Evolutionary conservation across 1,140 invertebrate genomes (phyloP), one percentile per base, ranked within the genome.

Genomic region (Zaprionus camerounensis): DNA sequence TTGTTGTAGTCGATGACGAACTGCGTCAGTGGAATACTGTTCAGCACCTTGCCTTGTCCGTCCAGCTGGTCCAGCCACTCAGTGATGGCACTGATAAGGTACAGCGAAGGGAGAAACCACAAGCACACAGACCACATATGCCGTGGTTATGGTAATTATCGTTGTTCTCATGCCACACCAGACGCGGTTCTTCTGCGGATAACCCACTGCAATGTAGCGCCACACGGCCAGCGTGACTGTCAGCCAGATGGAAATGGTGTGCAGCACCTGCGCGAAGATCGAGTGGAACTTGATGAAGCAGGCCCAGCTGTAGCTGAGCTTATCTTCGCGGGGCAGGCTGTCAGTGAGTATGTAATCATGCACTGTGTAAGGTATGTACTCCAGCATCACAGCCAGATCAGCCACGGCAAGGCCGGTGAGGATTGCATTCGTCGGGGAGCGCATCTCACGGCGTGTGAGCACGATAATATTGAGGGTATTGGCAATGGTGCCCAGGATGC

Each of bases 391-490:
- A 3, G 98, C 93, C 41, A 98, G 94, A 92, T 99, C 98, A 1
- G 97, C 97, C 1, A 98, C 95, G 0, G 98, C 98, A 13, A 99
- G 93, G 12, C 97, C 97, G 0, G 97, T 98, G 96, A 96, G 94
- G 75, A 97, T 97, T 67, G 95, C 95, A 92, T 98, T 98, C 4
- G 97, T 97, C 0, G 97, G 95, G 3, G 96, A 97, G 2, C 82
- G 93, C 97, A 99, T 98, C 91, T 98, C 96, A 13, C 96, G 94
- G 3, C 97, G 95, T 0, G 98, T 98, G 20, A 99, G 94, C 5
- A 99, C 98, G 11, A 96, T 96, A 31, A 99, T 98, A 93, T 99
- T 99, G 71, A 99, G 95, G 2, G 96, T 94, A 92, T 99, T 99
- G 38, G 98, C 97, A 13, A 98, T 95, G 34, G 97, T 97, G 36